Conservation (phyloP, 2,797 vertebrate genomes). For the Tolypeutes matacus region DNA sequence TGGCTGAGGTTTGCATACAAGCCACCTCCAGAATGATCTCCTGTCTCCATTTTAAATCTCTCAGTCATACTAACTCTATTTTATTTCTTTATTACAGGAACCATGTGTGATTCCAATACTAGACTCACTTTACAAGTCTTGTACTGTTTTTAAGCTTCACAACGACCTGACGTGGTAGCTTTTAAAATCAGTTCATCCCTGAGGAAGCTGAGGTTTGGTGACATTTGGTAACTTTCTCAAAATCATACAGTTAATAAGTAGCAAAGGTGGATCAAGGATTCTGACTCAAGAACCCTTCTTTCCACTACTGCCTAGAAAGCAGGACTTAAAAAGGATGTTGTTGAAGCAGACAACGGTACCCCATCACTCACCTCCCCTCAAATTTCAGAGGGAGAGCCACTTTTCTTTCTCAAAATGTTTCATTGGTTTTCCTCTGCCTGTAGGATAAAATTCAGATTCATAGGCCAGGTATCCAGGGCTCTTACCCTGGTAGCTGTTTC, state of each 20-base stretch:
- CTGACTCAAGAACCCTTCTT: background rate
- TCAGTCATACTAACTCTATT: too few relatives aligned
- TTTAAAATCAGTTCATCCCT: background rate
- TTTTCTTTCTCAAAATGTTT: background rate
- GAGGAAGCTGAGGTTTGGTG: background rate
- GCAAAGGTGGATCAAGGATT: background rate
- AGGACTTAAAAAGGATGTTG: accelerated
- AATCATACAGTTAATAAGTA: background rate
- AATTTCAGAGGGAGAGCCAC: background rate
- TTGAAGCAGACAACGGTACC: accelerated
- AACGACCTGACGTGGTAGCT: background rate
- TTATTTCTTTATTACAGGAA: too few relatives aligned
- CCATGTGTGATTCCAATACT: accelerated
- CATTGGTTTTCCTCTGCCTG: background rate
- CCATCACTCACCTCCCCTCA: background rate
- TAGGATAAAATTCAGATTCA: background rate
- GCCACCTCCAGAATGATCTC: too few relatives aligned
- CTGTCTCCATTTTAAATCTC: too few relatives aligned
- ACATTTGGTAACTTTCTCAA: background rate
- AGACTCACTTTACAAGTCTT: too few relatives aligned
- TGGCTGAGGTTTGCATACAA: too few relatives aligned
- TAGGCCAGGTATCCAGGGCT: too few relatives aligned
- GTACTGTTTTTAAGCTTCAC: background rate
- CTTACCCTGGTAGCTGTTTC: too few relatives aligned
- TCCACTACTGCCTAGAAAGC: background rate